phyloP scores from a whole-genome alignment of 2,797 vertebrate genomes.

The Cheirogaleus major region DNA sequence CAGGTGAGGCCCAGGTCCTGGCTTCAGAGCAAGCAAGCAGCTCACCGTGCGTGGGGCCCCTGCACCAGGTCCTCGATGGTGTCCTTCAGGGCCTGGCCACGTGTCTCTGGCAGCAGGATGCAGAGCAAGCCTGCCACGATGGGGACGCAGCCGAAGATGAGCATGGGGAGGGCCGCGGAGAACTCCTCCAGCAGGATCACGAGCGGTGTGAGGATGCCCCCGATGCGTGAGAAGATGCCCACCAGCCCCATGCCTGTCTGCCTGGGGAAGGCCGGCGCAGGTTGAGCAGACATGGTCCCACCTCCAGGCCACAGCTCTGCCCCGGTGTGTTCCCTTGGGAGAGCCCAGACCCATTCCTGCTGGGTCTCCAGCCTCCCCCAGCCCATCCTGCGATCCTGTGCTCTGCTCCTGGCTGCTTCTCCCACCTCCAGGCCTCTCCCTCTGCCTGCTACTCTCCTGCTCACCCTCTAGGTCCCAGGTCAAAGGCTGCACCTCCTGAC shows the following conservation, averaged over 20 bases:
- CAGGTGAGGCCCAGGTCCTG: neutral
- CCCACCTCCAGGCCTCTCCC: neutral
- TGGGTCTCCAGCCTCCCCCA: neutral
- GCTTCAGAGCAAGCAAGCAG: neutral
- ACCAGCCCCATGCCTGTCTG: slow-evolving; percentile 91
- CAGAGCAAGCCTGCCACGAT: slow-evolving; percentile 84
- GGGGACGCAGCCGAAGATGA: slow-evolving; percentile 87
- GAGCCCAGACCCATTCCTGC: too few relatives aligned
- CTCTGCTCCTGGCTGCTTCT: neutral
- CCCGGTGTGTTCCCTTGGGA: neutral
- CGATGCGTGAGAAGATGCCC: slow-evolving; percentile 86
- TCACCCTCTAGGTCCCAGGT: neutral
- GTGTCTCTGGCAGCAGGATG: slow-evolving; percentile 91
- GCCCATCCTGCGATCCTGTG: neutral
- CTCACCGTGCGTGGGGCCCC: neutral
- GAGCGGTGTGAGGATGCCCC: slow-evolving; percentile 90
- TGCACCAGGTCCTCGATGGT: slow-evolving; percentile 60
- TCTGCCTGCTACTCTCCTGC: too few relatives aligned
- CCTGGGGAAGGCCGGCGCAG: slow-evolving; percentile 76
- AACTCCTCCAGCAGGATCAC: slow-evolving; percentile 88
- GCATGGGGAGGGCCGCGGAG: slow-evolving; percentile 88
- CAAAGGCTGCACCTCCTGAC: neutral
- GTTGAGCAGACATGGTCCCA: neutral
- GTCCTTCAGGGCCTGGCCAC: slow-evolving; percentile 87
- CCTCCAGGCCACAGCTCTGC: fast-evolving